Percentiles rank a stretch among this genome's conserved stretches.
Conservation (phyloP, 2,888 invertebrate species). For the Petrolisthes manimaculis region DNA sequence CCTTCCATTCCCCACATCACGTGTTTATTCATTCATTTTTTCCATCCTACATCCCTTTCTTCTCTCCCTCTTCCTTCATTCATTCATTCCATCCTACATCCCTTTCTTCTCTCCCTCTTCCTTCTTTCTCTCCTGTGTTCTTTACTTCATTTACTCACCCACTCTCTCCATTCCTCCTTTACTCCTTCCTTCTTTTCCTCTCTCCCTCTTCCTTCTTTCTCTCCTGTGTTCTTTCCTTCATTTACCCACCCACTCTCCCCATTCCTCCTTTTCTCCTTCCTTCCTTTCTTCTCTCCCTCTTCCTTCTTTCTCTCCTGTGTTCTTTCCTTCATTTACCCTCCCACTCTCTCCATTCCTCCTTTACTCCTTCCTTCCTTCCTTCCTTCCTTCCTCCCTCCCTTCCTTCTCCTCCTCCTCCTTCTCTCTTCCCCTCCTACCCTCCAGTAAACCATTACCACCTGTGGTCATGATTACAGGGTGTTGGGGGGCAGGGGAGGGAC, state of each 20-base stretch:
- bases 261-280: background rate
- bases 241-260: background rate
- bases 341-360: background rate
- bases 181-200: background rate
- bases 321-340: background rate
- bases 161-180: background rate
- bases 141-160: background rate
- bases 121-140: background rate
- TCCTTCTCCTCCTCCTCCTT: background rate
- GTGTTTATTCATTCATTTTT: background rate
- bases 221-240: background rate
- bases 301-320: background rate
- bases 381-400: slow-evolving; percentile 7
- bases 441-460: background rate
- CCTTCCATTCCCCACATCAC: background rate
- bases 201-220: background rate
- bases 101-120: background rate
- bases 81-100: too few relatives aligned
- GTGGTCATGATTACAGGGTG: background rate
- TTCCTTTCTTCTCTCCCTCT: background rate
- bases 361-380: background rate
- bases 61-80: too few relatives aligned
- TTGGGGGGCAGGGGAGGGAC: background rate
- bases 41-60: background rate
- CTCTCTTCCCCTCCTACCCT: too few relatives aligned